These are phyloP conservation scores for Ganaspis sp. DNA, from an alignment of 1,140 invertebrate species.

Conservation along the genomic window DNA sequence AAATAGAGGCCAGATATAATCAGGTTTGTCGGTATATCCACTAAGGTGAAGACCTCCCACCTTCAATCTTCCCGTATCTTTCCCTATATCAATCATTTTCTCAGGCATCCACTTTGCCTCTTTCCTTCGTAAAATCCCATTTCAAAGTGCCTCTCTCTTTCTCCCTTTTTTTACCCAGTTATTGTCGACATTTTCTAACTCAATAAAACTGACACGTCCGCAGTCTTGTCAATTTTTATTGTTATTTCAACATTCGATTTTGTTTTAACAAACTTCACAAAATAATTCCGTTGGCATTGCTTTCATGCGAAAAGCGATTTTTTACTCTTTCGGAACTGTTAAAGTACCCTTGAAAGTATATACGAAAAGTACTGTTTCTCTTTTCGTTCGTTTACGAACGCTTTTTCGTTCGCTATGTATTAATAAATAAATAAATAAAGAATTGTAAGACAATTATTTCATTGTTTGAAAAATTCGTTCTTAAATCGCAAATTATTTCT, in stretches of 20 bases:
- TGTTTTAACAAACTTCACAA: background rate
- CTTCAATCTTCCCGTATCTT: background rate
- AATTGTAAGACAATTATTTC: no score
- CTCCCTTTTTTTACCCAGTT: background rate
- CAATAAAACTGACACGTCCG: constrained; percentile 9
- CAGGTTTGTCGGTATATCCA: constrained; percentile 1
- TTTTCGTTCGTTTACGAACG: no score
- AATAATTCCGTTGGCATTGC: background rate
- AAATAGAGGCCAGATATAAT: constrained; percentile 58
- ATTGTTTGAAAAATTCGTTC: no score
- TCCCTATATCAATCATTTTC: constrained; percentile 12
- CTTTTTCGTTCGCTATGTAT: no score
- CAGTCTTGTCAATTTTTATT: constrained; percentile 10
- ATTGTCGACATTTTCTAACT: background rate
- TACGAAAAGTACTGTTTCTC: no score
- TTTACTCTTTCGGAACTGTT: background rate
- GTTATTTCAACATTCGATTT: constrained; percentile 5
- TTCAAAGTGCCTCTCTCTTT: constrained; percentile 4
- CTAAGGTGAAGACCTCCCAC: constrained; percentile 19
- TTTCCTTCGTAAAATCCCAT: constrained; percentile 3
- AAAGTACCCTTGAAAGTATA: background rate
- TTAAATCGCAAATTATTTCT: no score
- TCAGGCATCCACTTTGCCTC: background rate
- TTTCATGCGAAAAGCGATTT: no score
- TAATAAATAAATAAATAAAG: no score